Percentiles rank a stretch among this genome's conserved stretches.
Evolutionary conservation across 1,140 invertebrate genomes (phyloP).

Genomic region (Hesperophylax magnus): DNA sequence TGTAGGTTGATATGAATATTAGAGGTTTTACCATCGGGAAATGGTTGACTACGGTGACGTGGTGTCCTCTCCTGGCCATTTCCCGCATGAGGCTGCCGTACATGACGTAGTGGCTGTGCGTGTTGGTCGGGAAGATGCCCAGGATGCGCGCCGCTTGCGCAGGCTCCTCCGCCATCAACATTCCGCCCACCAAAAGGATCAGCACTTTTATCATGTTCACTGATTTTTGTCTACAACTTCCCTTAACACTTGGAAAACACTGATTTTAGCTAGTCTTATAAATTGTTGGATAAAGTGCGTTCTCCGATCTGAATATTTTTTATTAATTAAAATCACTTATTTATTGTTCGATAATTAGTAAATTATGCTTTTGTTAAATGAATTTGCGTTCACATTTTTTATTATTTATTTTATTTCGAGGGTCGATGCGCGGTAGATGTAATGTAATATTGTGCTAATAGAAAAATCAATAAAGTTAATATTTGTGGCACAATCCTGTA

Average conservation of each 20-base stretch:
- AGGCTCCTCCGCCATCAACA: conserved; percentile 59
- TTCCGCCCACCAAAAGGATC: conserved; percentile 15
- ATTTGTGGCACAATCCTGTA: no score
- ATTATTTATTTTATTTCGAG: no score
- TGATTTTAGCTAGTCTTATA: background rate
- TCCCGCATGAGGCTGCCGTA: conserved; percentile 73
- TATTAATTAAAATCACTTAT: background rate
- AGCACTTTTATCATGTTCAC: background rate
- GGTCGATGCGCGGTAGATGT: no score
- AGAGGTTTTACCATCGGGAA: conserved; percentile 68
- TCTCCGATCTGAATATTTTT: background rate
- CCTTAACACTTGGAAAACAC: background rate
- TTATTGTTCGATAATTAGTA: background rate
- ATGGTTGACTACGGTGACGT: conserved; percentile 79
- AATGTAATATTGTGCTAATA: no score
- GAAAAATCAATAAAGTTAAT: no score
- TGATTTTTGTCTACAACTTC: background rate
- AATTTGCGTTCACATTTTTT: no score
- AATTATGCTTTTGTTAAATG: no score
- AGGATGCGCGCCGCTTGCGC: conserved; percentile 64
- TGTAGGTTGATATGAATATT: background rate
- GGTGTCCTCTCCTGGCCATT: conserved; percentile 74
- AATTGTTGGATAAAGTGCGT: background rate
- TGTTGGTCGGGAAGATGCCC: conserved; percentile 68
- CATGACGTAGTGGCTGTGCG: conserved; percentile 69